Base-by-base conservation (phyloP, 2,797 vertebrate genomes). In the Sebastes taczanowskii region DNA sequence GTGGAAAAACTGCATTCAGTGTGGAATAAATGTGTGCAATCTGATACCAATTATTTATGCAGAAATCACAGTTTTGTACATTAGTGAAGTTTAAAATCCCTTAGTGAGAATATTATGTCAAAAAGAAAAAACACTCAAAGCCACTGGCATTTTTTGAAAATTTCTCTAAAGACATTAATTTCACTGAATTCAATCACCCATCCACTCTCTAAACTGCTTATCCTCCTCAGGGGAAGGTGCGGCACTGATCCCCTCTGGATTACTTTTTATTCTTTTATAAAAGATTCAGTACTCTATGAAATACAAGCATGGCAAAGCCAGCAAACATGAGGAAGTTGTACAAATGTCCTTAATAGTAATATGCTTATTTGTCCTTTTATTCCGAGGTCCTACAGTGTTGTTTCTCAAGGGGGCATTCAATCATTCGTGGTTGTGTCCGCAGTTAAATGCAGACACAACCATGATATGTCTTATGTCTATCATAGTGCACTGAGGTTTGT, bases 211-310 rank as follows among this genome's bases (percentile, higher is more conserved):
- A 20, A 74, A 77, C 34, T 34, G 32, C 61, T 78, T 74, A 23
- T 67, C 49, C 60, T 58, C 76, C 53, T 38, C 46, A 16, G 76
- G 55, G 42, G 29, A 67, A 56, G 32, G 20, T 42, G 68, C 13
- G 0, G 66, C 66, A 62, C 81, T 77, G 81, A 86, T 86, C 74
- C 74, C 35, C 32, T 53, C 22, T 71, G 60, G 81, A 84, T 88
- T 82, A 77, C 61, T 11, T 74, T 71, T 70, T 30, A 61, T 77
- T 62, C 14, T 11, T 59, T 20, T 11, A 49, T 22, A 63, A 78
- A 78, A 68, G 56, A 74, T 11, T 70, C 22, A 1, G 34, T 16
- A 2, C 56, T 59, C 6, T 11, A 58, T 63, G 27, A 52, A 73
- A 76, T 8, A 46, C 22, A 29, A 55, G 25, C 55, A 4, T 6